Percentiles rank a stretch among this genome's conserved stretches.
Evolutionary conservation across 2,113 vertebrate genomes (phyloP).

Genomic region (Parus major): DNA sequence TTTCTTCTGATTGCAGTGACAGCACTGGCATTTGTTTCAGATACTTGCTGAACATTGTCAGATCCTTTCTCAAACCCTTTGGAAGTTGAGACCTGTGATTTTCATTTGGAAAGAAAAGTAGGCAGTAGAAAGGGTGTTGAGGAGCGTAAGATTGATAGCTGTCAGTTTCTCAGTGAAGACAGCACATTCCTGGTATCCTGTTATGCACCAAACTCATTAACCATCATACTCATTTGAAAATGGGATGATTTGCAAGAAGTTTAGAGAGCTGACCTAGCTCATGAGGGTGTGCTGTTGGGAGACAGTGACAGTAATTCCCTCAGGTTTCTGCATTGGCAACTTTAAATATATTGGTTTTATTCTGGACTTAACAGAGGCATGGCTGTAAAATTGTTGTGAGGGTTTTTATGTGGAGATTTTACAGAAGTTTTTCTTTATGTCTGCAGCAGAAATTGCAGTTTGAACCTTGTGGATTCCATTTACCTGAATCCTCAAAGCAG

Average conservation of each 20-base stretch:
- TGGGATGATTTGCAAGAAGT: rapidly evolving
- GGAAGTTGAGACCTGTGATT: background rate
- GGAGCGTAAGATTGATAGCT: background rate
- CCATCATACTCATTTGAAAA: rapidly evolving
- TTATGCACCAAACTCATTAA: rapidly evolving
- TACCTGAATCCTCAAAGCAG: background rate
- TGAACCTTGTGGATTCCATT: background rate
- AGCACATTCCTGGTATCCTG: background rate
- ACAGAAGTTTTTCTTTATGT: background rate
- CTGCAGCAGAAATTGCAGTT: background rate
- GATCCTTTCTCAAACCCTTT: background rate
- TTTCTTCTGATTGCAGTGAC: background rate
- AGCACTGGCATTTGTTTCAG: background rate
- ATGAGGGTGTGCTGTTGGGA: background rate
- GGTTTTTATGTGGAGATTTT: rapidly evolving
- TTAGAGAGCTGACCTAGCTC: background rate
- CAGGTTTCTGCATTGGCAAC: background rate
- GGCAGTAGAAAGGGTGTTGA: background rate
- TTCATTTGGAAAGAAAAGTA: background rate
- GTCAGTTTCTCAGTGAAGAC: background rate
- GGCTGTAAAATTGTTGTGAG: background rate
- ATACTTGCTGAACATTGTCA: background rate
- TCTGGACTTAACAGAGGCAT: background rate
- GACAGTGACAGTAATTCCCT: background rate
- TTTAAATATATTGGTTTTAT: background rate